A percentile compares a stretch with the other conserved stretches of the same genome.
phyloP scores from a whole-genome alignment of 2,113 vertebrate species.

The Lepisosteus osseus region DNA sequence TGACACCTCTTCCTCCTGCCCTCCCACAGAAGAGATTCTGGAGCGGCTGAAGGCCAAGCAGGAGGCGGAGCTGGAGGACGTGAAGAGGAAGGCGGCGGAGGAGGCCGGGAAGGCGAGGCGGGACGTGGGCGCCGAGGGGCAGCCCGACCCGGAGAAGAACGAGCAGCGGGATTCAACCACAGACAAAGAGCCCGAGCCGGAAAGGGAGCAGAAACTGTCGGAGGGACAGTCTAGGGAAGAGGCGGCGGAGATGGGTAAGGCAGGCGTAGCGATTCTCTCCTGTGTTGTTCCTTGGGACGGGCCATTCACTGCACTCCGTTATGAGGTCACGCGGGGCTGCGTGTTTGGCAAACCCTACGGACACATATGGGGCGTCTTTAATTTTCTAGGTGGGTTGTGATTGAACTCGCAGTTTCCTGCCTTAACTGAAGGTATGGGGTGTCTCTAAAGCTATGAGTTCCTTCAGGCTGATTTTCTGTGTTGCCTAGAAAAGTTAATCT shows the following conservation, averaged over 20 bases:
- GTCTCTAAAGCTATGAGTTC: no score
- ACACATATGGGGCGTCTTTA: no score
- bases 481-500: no score
- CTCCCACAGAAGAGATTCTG: slow-evolving; percentile 73
- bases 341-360: no score
- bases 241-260: slow-evolving; percentile 45
- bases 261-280: background rate
- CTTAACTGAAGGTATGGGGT: no score
- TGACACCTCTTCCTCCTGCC: background rate
- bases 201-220: slow-evolving; percentile 35
- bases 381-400: no score
- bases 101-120: slow-evolving; percentile 67
- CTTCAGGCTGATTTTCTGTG: no score
- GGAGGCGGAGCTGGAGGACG: slow-evolving; percentile 75
- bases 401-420: no score
- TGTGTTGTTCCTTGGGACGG: no score
- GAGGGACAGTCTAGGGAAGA: slow-evolving; percentile 40
- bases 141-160: slow-evolving; percentile 50
- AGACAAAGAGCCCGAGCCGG: slow-evolving; percentile 45
- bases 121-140: slow-evolving; percentile 62
- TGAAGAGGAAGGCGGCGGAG: slow-evolving; percentile 64
- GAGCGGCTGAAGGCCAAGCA: slow-evolving; percentile 73
- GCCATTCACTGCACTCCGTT: no score
- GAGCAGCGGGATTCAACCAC: slow-evolving; percentile 42
- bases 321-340: no score